Base-by-base conservation (phyloP, 2,797 vertebrate genomes). In the Liparis tanakae region DNA sequence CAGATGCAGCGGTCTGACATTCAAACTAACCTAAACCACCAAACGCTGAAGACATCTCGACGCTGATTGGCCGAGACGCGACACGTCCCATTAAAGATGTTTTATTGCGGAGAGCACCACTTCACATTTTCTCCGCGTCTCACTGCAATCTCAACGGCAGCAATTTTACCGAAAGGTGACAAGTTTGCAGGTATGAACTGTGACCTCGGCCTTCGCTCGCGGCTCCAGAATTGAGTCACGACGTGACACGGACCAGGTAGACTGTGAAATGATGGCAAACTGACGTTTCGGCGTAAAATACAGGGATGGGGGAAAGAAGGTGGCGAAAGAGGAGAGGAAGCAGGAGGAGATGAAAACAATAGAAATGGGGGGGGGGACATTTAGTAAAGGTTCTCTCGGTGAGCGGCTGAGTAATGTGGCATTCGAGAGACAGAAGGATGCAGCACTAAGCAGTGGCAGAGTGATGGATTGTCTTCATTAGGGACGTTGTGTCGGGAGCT, bases 391-490 rank as follows among this genome's bases (percentile, higher is more conserved):
- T 46, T 56, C 5, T 17, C 41, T 70, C 7, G 58, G 60, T 39
- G 4, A 63, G 53, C 17, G 1, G n/a, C 54, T 73, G 56, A 62
- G 55, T 22, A 58, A 59, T n/a, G 69, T 57, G 65, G 41, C 36
- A 18, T 46, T 67, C 48, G 30, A 44, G 43, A 25, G n/a, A 58
- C n/a, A 37, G 50, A 39, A 66, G 65, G 56, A 66, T 65, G 56
- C 34, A 2, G 53, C 72, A 22, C 48, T 79, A 30, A 74, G 60
- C 67, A 25, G 46, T 1, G n/a, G 22, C 30, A 51, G 25, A 54
- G 57, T 82, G 82, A 83, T 73, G 80, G 86, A 85, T 87, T 64
- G 34, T 63, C 60, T 77, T 85, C 78, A 84, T 81, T 84, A 74
- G 76, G 44, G 59, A 22, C 17, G 62, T 34, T 53, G 44, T 25